Percentiles rank a stretch among this genome's conserved stretches.
Conservation (phyloP, 2,797 vertebrate genomes). For the Gobionotothen gibberifrons region DNA sequence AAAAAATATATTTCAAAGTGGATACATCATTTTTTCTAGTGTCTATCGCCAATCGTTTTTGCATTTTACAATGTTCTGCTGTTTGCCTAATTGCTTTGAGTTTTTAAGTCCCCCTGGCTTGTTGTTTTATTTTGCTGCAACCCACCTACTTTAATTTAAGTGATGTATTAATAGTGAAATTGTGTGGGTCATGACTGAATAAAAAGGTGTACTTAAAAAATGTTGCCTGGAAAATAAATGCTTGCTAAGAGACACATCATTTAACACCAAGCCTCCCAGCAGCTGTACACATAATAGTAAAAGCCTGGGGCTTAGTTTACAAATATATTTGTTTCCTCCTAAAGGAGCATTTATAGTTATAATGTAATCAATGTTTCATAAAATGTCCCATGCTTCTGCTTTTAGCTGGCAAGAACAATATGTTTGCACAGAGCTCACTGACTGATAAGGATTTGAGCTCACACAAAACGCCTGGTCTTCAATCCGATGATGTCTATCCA, state of each 20-base stretch:
- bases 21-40: background rate
- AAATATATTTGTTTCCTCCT: background rate
- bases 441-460: slow-evolving; percentile 68
- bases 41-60: background rate
- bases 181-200: background rate
- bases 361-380: background rate
- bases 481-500: slow-evolving; percentile 87
- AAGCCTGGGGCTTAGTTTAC: background rate
- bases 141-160: fast-evolving
- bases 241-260: background rate
- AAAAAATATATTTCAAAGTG: background rate
- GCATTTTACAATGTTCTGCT: background rate
- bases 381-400: background rate
- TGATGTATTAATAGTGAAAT: background rate
- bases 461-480: slow-evolving; percentile 83
- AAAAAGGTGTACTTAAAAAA: no score
- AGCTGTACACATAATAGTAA: background rate
- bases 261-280: background rate
- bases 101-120: background rate
- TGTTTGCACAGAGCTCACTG: background rate
- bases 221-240: background rate
- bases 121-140: background rate
- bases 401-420: background rate
- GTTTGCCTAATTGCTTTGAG: background rate
- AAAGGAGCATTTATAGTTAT: background rate